Conservation (phyloP, 2,113 vertebrate genomes). For the human region GRCh38 chr1:117141501-117142000, state of each 20-base stretch:
- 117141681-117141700: not conserved
- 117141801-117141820: not conserved
- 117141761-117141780: not conserved
- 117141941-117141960: not conserved
- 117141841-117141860: not conserved
- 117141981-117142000: not conserved
- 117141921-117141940: not conserved
- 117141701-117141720: not conserved
- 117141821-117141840: not conserved
- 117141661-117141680: not conserved
- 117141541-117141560: not conserved
- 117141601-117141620: not conserved
- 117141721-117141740: not conserved
- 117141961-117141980: not conserved
- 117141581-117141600: not conserved
- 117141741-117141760: not conserved
- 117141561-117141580: not conserved
- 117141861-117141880: not conserved
- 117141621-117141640: not conserved
- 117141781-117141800: not conserved
- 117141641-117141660: not conserved
- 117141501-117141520: constrained; percentile 9
- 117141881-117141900: not conserved
- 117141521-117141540: not conserved
- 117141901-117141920: not conserved